Evolutionary conservation across 2,113 vertebrate species (phyloP).

Genomic region (Toxotes jaculatrix): DNA sequence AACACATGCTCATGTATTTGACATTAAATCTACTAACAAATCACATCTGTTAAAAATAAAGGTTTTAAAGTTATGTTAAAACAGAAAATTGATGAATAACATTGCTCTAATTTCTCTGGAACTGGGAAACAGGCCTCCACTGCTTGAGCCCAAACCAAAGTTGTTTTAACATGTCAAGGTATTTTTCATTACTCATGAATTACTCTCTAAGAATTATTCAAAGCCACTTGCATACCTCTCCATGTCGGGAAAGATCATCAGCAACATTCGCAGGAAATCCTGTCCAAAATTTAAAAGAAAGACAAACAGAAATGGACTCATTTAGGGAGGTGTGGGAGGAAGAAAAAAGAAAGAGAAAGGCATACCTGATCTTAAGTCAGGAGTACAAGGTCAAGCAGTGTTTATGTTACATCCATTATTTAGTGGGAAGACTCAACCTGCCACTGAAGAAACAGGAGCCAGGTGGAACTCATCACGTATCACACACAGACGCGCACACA

Average conservation of each 20-base stretch:
- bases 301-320: constrained; percentile 40
- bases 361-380: constrained; percentile 63
- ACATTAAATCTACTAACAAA: constrained; percentile 39
- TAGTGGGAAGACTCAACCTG: constrained; percentile 62
- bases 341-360: constrained; percentile 53
- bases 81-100: constrained; percentile 25
- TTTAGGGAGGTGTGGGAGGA: constrained; percentile 52
- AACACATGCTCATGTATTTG: constrained; percentile 31
- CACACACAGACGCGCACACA: constrained; percentile 30
- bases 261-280: constrained; percentile 94
- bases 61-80: constrained; percentile 7
- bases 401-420: constrained; percentile 78
- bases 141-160: constrained; percentile 30
- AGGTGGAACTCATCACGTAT: constrained; percentile 70
- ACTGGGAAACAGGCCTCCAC: constrained; percentile 10
- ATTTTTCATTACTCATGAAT: constrained; percentile 69
- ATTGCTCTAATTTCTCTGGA: constrained; percentile 22
- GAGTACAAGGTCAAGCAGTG: constrained; percentile 70
- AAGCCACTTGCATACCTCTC: constrained; percentile 87
- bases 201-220: constrained; percentile 50
- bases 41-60: constrained; percentile 19
- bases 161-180: constrained; percentile 36
- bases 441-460: constrained; percentile 65
- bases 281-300: constrained; percentile 76
- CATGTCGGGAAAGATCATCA: constrained; percentile 89